These are phyloP conservation scores for Blastobasis adustella DNA, from an alignment of 2,888 invertebrate genomes.

Conservation along the genomic window DNA sequence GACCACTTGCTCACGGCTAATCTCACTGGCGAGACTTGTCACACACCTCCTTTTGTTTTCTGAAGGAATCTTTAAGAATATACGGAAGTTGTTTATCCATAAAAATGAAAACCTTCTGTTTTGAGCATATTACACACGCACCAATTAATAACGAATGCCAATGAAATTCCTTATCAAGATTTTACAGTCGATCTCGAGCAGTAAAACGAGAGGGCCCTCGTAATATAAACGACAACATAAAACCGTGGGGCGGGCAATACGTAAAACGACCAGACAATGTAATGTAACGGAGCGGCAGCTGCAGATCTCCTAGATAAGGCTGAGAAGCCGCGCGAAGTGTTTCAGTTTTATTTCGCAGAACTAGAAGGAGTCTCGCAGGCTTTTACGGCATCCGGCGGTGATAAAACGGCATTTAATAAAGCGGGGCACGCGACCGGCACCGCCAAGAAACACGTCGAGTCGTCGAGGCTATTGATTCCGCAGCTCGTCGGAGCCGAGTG, in stretches of 20 bases:
- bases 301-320: slow-evolving; percentile 46
- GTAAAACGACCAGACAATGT: slow-evolving; percentile 52
- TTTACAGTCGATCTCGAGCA: slow-evolving; percentile 32
- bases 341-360: slow-evolving; percentile 53
- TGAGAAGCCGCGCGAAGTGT: slow-evolving; percentile 37
- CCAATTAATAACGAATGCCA: too few relatives aligned
- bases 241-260: slow-evolving; percentile 38
- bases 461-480: slow-evolving; percentile 12
- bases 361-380: slow-evolving; percentile 35
- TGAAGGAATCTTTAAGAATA: neutral
- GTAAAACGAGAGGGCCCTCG: slow-evolving; percentile 36
- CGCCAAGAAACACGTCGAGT: slow-evolving; percentile 1
- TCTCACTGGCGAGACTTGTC: slow-evolving; percentile 24
- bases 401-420: slow-evolving; percentile 51
- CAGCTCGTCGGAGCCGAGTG: slow-evolving; percentile 27
- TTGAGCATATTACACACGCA: too few relatives aligned
- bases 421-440: slow-evolving; percentile 23
- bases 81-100: too few relatives aligned
- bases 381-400: slow-evolving; percentile 40
- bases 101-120: too few relatives aligned
- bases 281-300: slow-evolving; percentile 26
- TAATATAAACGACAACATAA: slow-evolving; percentile 48
- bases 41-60: slow-evolving; percentile 5
- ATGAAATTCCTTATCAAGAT: slow-evolving; percentile 32
- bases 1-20: slow-evolving; percentile 44